These are phyloP conservation scores for Exocentrus adspersus DNA, from an alignment of 2,888 invertebrate genomes.

Conservation along the genomic window DNA sequence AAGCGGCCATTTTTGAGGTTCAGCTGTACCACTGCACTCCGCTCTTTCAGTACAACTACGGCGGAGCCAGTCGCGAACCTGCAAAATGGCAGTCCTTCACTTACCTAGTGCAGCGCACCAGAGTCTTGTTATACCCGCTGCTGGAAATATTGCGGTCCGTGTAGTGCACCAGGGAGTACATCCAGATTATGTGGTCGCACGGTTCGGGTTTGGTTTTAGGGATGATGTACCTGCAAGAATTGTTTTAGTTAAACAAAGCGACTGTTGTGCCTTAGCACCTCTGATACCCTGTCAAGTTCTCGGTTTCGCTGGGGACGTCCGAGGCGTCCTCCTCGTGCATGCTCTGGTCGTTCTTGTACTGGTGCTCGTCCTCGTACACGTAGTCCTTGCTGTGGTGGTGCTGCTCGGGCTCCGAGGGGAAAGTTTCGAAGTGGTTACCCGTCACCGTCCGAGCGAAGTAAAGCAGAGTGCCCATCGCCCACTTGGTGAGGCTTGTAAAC, in stretches of 20 bases:
- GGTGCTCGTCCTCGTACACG: slow-evolving; percentile 49
- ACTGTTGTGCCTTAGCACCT: not conserved
- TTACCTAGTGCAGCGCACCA: slow-evolving; percentile 59
- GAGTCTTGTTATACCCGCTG: slow-evolving; percentile 59
- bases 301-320: slow-evolving; percentile 36
- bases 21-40: too few relatives aligned
- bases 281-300: not conserved
- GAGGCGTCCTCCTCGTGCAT: slow-evolving; percentile 30
- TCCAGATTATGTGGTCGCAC: slow-evolving; percentile 77
- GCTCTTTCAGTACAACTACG: too few relatives aligned
- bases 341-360: slow-evolving; percentile 30
- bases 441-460: slow-evolving; percentile 70
- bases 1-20: too few relatives aligned
- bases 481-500: slow-evolving; percentile 67
- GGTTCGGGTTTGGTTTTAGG: slow-evolving; percentile 83
- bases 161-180: slow-evolving; percentile 59
- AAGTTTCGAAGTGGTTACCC: slow-evolving; percentile 63
- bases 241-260: not conserved
- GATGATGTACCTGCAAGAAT: slow-evolving; percentile 39
- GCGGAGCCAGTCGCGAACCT: too few relatives aligned
- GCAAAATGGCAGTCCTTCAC: too few relatives aligned
- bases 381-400: slow-evolving; percentile 48
- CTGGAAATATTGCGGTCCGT: slow-evolving; percentile 56
- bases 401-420: slow-evolving; percentile 50
- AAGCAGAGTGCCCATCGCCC: slow-evolving; percentile 69